These are phyloP conservation scores for Brenthis ino DNA, from an alignment of 2,888 invertebrate species.

Conservation along the genomic window DNA sequence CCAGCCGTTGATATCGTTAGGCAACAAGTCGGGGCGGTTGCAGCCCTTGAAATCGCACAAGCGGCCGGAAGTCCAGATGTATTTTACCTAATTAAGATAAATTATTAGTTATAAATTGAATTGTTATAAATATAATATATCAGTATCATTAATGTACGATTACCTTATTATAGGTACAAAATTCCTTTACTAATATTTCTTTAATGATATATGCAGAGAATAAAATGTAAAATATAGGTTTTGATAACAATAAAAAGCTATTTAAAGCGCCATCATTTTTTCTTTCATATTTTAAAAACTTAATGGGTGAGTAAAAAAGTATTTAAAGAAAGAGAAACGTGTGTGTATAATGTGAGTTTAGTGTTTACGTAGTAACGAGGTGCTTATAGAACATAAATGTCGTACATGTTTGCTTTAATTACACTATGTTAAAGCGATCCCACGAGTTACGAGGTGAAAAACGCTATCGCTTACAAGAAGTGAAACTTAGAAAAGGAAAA, in stretches of 20 bases:
- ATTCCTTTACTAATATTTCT: no score
- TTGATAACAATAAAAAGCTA: no score
- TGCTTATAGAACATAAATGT: background rate
- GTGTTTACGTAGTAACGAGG: background rate
- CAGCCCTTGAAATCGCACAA: constrained; percentile 95
- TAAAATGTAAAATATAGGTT: no score
- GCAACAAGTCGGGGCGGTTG: constrained; percentile 91
- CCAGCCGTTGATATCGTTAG: constrained; percentile 92
- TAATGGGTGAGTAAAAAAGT: no score
- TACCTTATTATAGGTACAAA: no score
- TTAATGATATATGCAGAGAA: no score
- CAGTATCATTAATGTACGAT: background rate
- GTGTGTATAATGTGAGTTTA: background rate
- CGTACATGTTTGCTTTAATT: constrained; percentile 2
- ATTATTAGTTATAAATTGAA: no score
- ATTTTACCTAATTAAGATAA: constrained; percentile 84
- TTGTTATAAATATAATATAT: no score
- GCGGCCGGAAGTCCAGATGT: constrained; percentile 96
- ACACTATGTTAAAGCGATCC: constrained; percentile 17
- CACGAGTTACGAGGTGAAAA: constrained; percentile 25
- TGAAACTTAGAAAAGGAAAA: constrained; percentile 40
- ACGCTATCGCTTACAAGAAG: constrained; percentile 32
- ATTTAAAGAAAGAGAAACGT: no score
- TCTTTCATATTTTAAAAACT: no score
- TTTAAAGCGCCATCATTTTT: no score